phyloP scores from a whole-genome alignment of 2,113 vertebrate genomes.

The Sebastes schlegelii region DNA sequence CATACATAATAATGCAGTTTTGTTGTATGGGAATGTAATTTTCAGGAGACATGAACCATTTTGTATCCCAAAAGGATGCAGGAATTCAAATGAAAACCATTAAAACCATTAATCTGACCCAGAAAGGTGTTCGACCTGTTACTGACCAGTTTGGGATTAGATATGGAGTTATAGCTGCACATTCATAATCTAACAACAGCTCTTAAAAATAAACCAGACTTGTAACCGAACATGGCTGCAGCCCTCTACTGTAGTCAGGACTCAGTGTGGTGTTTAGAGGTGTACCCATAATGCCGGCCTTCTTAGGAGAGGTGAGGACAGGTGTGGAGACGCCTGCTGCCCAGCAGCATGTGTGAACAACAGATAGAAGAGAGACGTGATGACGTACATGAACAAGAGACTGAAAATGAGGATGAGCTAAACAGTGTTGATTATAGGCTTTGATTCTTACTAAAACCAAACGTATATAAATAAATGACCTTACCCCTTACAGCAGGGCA shows the following conservation, averaged over 20 bases:
- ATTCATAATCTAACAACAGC: neutral
- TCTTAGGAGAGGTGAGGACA: conserved; percentile 64
- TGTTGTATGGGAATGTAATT: too few species aligned
- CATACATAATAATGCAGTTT: too few species aligned
- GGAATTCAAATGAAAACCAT: neutral
- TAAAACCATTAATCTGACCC: neutral
- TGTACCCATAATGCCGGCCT: conserved; percentile 53
- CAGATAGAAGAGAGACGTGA: conserved; percentile 21
- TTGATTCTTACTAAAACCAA: neutral
- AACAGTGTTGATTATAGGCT: neutral
- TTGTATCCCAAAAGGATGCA: neutral
- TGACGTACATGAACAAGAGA: neutral
- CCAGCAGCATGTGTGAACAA: conserved; percentile 44
- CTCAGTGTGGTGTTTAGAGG: neutral
- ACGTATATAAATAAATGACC: neutral
- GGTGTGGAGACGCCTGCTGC: conserved; percentile 54
- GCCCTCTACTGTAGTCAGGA: too few species aligned
- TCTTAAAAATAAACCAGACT: neutral
- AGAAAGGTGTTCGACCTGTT: neutral
- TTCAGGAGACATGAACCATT: neutral
- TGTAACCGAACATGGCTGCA: too few species aligned
- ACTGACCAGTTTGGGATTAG: neutral
- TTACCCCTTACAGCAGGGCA: neutral
- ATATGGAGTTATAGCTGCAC: neutral
- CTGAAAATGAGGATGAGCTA: too few species aligned